Evolutionary conservation across 2,113 vertebrate genomes (phyloP), one percentile per base, ranked within the genome.

Genomic region (Rana temporaria): DNA sequence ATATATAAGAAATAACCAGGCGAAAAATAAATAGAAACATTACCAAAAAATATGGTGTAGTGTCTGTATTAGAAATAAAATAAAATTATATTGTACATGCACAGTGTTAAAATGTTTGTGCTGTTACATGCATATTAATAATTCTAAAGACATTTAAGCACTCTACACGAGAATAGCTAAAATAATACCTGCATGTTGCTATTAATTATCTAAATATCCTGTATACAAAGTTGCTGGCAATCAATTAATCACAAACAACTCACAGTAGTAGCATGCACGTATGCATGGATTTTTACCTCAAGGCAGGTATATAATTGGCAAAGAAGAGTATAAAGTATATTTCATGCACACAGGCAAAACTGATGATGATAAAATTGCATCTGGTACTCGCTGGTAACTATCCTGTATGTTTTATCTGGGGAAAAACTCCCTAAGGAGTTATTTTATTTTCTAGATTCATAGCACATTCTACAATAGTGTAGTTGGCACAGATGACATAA

Each of bases 261-360:
- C 3, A 30, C 26, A 30, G 26, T 30, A 30, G 26, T 30, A 30
- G 26, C 26, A 30, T 30, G 26, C 1, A 3, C 26, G 26, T 30
- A 30, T 30, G 26, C 26, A 30, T 30, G 26, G 26, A 30, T 60
- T 62, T 62, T 70, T 62, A 26, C 78, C 78, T 80, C 56, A 18
- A 34, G 78, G 32, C 56, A 70, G 56, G 20, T 16, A 62, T 62
- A 62, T 60, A 32, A 30, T 52, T 48, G 56, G 52, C 30, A 38
- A n/a, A 60, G 4, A 38, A 22, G 20, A 52, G 66, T 42, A 60
- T 70, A 70, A 59, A 69, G 32, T 59, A 70, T 70, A 70, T 70
- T 80, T 80, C 17, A 70, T 34, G 38, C 78, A 62, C n/a, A 69
- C 42, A 48, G n/a, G 78, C 55, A 70, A 80, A 80, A 62, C 16